Base-by-base conservation (phyloP, 2,797 vertebrate species). In the Vespertilio murinus region DNA sequence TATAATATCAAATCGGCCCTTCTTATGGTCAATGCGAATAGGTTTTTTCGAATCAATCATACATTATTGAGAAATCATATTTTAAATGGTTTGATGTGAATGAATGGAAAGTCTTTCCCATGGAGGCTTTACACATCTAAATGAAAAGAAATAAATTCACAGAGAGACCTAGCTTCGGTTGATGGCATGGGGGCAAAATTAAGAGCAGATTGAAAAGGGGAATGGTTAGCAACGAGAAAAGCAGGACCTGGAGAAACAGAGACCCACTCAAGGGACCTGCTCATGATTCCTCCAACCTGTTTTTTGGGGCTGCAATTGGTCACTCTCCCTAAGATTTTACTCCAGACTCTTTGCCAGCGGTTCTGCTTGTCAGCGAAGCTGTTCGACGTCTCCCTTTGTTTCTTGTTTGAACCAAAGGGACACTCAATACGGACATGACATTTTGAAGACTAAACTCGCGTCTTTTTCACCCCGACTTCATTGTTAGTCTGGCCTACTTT, bases 391-490 rank as follows among this genome's bases (percentile, higher is more conserved):
- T 93, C 49, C 16, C 61, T 96, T 94, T 94, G 85, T 94, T 93
- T 88, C 89, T 94, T 83, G 5, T 96, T 94, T 71, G 81, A 64
- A 92, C 88, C 69, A 86, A 93, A 93, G 42, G 25, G 33, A 89
- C 75, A 86, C 85, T 85, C 86, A 94, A 87, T 81, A 85, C 11
- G 56, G 81, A 91, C 47, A 71, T 86, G 93, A 87, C 67, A 78
- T 95, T 96, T 95, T 93, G 95, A 92, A 94, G 91, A 93, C 61
- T 86, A 64, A 88, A 88, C 65, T 93, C 90, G 71, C 59, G 47
- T 95, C 42, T 91, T 90, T 93, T 95, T 84, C 56, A 65, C 12
- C 54, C 71, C 47, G 42, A 49, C 73, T 92, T 80, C 85, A 52
- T 84, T 96, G 88, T 80, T 87, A 73, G 92, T 79, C 84, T 85